A percentile compares a stretch with the other conserved stretches of the same genome.
Evolutionary conservation across 2,888 invertebrate genomes (phyloP).

Genomic region (Rutpela maculata): DNA sequence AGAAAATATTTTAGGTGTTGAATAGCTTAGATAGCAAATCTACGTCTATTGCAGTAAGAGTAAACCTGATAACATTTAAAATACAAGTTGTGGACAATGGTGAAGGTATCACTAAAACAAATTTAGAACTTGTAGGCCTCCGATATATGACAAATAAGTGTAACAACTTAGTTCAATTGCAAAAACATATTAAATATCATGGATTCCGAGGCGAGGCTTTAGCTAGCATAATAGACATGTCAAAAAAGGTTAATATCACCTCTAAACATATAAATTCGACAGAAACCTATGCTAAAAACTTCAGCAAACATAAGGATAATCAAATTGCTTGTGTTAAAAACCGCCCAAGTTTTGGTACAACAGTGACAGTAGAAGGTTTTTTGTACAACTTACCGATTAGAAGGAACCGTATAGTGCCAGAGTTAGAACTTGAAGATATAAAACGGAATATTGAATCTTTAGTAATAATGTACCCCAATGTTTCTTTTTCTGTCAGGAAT

Average conservation of each 20-base stretch:
- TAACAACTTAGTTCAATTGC: slow-evolving; percentile 75
- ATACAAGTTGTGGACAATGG: slow-evolving; percentile 89
- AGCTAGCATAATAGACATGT: slow-evolving; percentile 77
- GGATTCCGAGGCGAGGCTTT: slow-evolving; percentile 84
- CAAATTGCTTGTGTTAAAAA: slow-evolving; percentile 66
- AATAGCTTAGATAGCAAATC: slow-evolving; percentile 85
- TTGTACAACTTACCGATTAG: slow-evolving; percentile 80
- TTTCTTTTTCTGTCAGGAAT: slow-evolving; percentile 83
- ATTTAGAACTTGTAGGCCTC: slow-evolving; percentile 78
- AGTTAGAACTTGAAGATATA: slow-evolving; percentile 78
- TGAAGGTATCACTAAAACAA: slow-evolving; percentile 77
- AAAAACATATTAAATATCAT: slow-evolving; percentile 76
- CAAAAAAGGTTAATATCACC: slow-evolving; percentile 78
- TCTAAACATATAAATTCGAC: slow-evolving; percentile 74
- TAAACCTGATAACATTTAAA: slow-evolving; percentile 78
- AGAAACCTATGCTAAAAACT: slow-evolving; percentile 78
- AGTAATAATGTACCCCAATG: slow-evolving; percentile 80
- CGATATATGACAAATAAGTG: slow-evolving; percentile 82
- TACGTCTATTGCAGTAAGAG: slow-evolving; percentile 81
- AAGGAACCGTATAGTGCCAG: slow-evolving; percentile 75
- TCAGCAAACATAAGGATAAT: slow-evolving; percentile 63
- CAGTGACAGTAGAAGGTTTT: slow-evolving; percentile 82
- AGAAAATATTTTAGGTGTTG: slow-evolving; percentile 75
- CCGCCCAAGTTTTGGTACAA: slow-evolving; percentile 83
- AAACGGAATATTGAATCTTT: slow-evolving; percentile 78